These are phyloP conservation scores for Brotula barbata DNA, from an alignment of 2,797 vertebrate genomes.

Conservation along the genomic window DNA sequence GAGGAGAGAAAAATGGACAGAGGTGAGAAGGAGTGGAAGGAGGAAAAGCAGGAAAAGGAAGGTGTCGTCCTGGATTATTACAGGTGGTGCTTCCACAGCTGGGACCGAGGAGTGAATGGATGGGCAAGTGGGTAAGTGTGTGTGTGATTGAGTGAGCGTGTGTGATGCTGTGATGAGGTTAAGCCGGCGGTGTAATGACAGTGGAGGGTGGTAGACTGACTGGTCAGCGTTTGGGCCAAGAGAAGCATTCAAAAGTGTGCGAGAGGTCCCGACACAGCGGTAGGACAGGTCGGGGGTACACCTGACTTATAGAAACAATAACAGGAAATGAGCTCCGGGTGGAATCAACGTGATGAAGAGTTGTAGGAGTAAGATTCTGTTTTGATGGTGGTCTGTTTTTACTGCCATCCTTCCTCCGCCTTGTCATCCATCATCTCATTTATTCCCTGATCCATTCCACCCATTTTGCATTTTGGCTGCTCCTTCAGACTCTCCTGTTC, in stretches of 20 bases:
- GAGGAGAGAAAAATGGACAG: constrained; percentile 64
- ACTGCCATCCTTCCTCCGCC: constrained; percentile 38
- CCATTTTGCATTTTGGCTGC: constrained; percentile 27
- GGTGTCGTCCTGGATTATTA: constrained; percentile 74
- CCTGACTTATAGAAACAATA: constrained; percentile 42
- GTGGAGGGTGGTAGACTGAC: constrained; percentile 28
- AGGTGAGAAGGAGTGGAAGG: constrained; percentile 46
- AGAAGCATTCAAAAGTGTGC: not conserved
- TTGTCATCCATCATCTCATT: constrained; percentile 51
- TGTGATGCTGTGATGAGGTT: constrained; percentile 11
- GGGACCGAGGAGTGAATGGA: constrained; percentile 34
- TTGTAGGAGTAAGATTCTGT: constrained; percentile 21
- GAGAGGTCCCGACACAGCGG: constrained; percentile 4
- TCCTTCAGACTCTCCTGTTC: constrained; percentile 17
- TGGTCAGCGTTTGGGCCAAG: constrained; percentile 6
- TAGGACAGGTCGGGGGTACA: constrained; percentile 1
- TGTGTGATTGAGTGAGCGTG: constrained; percentile 16
- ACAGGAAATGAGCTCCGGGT: constrained; percentile 33
- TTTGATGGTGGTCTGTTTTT: constrained; percentile 42
- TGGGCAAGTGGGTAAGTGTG: constrained; percentile 11
- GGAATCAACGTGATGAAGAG: constrained; percentile 27
- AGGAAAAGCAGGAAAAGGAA: constrained; percentile 54
- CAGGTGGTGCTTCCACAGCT: constrained; percentile 69
- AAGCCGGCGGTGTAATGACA: too few relatives aligned
- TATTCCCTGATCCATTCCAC: constrained; percentile 40